Conservation (phyloP, 2,113 vertebrate genomes). For the Ochotona curzoniae region DNA sequence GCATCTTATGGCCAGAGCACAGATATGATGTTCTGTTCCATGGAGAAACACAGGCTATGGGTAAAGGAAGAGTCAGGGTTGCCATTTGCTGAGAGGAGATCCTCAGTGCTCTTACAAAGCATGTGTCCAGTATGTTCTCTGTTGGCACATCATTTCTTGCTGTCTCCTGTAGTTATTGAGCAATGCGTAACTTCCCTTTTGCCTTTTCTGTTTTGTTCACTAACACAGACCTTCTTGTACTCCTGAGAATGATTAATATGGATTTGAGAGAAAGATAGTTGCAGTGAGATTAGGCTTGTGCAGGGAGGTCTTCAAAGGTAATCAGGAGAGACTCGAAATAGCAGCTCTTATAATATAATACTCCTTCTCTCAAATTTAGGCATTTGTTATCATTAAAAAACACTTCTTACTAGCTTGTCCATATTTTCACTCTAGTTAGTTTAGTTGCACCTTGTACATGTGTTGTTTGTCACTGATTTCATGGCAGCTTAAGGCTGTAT, state of each 20-base stretch:
- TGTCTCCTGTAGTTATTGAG: background rate
- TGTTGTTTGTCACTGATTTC: constrained; percentile 38
- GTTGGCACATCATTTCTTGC: background rate
- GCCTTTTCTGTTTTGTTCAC: background rate
- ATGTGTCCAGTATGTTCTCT: background rate
- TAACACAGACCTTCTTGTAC: background rate
- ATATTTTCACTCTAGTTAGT: constrained; percentile 21
- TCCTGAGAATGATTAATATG: background rate
- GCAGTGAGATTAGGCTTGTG: background rate
- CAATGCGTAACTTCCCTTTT: background rate
- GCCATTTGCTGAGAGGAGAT: background rate
- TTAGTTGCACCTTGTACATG: constrained; percentile 46
- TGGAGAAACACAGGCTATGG: background rate
- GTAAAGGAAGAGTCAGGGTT: background rate
- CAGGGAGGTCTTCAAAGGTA: background rate
- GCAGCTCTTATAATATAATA: background rate
- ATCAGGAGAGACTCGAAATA: background rate
- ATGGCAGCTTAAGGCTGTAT: constrained; percentile 27
- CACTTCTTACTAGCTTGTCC: background rate
- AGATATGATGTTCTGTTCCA: background rate
- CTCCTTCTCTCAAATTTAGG: background rate
- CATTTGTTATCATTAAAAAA: background rate
- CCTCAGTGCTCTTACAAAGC: background rate
- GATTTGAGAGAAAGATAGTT: background rate
- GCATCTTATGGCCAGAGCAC: background rate